Evolutionary conservation across 1,140 invertebrate genomes (phyloP), one percentile per base, ranked within the genome.

Genomic region (Pseudomyrmex cubaensis): DNA sequence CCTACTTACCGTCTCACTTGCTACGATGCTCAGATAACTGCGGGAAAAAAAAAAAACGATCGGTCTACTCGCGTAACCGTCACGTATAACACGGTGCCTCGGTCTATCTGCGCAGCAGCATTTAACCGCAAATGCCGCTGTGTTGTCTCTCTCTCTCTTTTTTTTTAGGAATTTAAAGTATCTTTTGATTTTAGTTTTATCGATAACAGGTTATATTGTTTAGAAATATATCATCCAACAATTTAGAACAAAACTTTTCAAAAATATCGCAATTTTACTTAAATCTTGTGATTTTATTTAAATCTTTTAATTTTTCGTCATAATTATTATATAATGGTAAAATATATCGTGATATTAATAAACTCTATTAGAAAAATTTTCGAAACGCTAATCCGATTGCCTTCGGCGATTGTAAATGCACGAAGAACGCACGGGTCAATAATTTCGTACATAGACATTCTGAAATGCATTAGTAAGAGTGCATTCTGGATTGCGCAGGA

Each of bases 1-100:
- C 54, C 76, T 59, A 80, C 67, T 80, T 69, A 69, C 13, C 17
- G 63, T 17, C 64, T 17, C 64, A 44, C 20, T 9, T 12, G 62
- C 48, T 25, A 66, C 54, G 63, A 56, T 20, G 50, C 61, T 20
- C 50, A 2, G 61, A 56, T 77, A 44, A 56, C 44, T 64, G 52
- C 12, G 25, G 15, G 12, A 12, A 46, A 69, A 57, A 69, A 69
- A 78, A 25, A 17, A n/a, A 10, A n/a, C n/a, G 25, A 12, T 13
- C 0, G 46, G 17, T 62, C 12, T 52, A 35, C 35, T 35, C 35
- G 35, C 48, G 61, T 76, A 76, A 52, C 10, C 73, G 46, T 13
- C n/a, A 62, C 48, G n/a, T 15, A 2, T 78, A 66, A 69, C 54
- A 78, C 9, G 5, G 5, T 78, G 52, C 52, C 44, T 35, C 35